phyloP scores from a whole-genome alignment of 2,888 invertebrate genomes.

The Stictocephala bisonia region DNA sequence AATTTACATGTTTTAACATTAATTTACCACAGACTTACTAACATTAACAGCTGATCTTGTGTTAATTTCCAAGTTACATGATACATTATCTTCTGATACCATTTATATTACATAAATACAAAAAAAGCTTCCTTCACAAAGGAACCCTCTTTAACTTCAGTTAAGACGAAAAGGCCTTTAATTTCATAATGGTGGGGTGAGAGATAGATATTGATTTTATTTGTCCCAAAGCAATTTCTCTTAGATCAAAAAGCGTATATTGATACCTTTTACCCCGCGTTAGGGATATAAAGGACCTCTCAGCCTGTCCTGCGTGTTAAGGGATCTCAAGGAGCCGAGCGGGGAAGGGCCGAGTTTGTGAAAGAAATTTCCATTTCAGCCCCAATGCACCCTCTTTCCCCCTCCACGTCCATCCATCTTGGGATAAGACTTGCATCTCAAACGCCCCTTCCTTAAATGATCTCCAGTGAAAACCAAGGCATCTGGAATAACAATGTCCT shows the following conservation, averaged over 20 bases:
- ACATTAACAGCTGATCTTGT: too few relatives aligned
- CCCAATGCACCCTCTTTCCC: constrained; percentile 5
- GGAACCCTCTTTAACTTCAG: too few relatives aligned
- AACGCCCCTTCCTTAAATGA: not conserved
- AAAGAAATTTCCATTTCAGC: constrained; percentile 38
- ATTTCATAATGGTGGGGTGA: too few relatives aligned
- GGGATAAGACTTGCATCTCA: constrained; percentile 34
- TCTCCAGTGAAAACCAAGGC: constrained; percentile 16
- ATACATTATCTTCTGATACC: too few relatives aligned
- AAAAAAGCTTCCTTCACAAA: too few relatives aligned
- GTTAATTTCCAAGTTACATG: too few relatives aligned
- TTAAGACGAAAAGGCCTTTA: too few relatives aligned
- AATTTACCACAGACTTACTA: too few relatives aligned
- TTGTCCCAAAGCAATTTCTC: not conserved
- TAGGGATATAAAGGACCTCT: constrained; percentile 18
- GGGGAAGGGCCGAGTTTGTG: constrained; percentile 19
- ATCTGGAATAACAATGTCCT: constrained; percentile 38
- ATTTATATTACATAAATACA: too few relatives aligned
- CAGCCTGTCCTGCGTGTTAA: constrained; percentile 7
- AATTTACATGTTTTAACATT: too few relatives aligned
- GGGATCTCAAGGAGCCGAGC: constrained; percentile 33
- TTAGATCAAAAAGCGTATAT: constrained; percentile 9
- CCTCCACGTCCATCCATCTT: constrained; percentile 27
- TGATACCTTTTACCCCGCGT: not conserved
- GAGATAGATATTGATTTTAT: constrained; percentile 7